Evolutionary conservation across 2,113 vertebrate genomes (phyloP), one percentile per base, ranked within the genome.

Genomic region (Copsychus sechellarum): DNA sequence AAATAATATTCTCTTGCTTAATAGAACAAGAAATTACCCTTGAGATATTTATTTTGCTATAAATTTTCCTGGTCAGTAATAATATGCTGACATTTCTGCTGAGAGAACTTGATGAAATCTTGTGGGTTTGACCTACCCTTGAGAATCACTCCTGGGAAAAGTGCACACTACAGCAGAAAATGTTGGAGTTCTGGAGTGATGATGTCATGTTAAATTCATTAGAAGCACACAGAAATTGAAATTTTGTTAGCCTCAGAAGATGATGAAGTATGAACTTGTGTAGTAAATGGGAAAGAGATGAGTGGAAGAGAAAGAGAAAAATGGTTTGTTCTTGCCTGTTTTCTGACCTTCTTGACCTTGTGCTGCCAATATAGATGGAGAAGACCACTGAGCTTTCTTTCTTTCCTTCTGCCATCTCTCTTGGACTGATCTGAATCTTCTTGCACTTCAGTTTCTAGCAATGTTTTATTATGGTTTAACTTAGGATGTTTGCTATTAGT

Each of bases 31-130:
- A 94, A 91, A 95, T 90, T 89, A 91, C 70, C 91, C 89, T 92
- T 87, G 89, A 92, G 81, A 84, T 95, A 87, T 92, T 93, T 96
- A 86, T 93, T 92, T 94, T 94, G 74, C 71, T 90, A 82, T 95
- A 94, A 87, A 95, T 97, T 94, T 92, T 95, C 70, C 66, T 91
- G 50, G 79, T 80, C 74, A 77, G 74, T 95, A 96, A 91, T 85
- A 90, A 92, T 94, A 95, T 93, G 70, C 93, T 95, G 94, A 88
- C 90, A 92, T 90, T 95, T 95, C 70, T 95, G 87, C 94, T 92
- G 87, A 91, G 87, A 72, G 54, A 85, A 95, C 87, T 95, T 65
- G 89, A 92, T 97, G 91, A 91, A 95, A 85, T 94, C 91, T 94
- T 95, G 86, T 87, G 81, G 19, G 9, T 96, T 95, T 97, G 91